Evolutionary conservation across 1,140 invertebrate genomes (phyloP).

Genomic region (Globodera rostochiensis): DNA sequence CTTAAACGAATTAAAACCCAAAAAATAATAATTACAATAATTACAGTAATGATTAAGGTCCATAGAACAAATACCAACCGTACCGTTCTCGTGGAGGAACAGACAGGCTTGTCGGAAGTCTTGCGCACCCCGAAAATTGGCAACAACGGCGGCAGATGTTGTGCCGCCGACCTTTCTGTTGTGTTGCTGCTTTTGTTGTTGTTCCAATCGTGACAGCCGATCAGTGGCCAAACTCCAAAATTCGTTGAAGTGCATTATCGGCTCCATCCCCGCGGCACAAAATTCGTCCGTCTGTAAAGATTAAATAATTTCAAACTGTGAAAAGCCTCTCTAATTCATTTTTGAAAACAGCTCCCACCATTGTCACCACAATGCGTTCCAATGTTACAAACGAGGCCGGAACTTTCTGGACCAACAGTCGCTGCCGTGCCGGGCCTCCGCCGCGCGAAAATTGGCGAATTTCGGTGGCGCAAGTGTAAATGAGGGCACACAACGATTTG

Average conservation of each 20-base stretch:
- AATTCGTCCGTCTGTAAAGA: constrained; percentile 65
- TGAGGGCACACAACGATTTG: constrained; percentile 75
- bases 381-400: constrained; percentile 91
- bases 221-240: constrained; percentile 74
- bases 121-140: constrained; percentile 79
- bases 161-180: not conserved
- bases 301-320: not conserved
- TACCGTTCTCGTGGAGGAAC: constrained; percentile 95
- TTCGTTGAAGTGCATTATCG: constrained; percentile 83
- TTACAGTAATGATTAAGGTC: too few species aligned
- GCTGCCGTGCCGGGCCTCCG: constrained; percentile 75
- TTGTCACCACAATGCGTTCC: constrained; percentile 75
- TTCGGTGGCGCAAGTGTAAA: constrained; percentile 77
- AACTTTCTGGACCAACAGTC: constrained; percentile 87
- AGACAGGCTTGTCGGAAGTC: constrained; percentile 91
- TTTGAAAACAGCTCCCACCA: constrained; percentile 13
- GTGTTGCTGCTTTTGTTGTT: constrained; percentile 67
- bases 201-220: constrained; percentile 69
- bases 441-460: constrained; percentile 76
- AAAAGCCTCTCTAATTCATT: constrained; percentile 12
- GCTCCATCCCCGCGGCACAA: constrained; percentile 73
- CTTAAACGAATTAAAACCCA: not conserved
- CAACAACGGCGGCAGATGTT: not conserved
- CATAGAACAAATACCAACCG: constrained; percentile 25
- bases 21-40: not conserved